These are phyloP conservation scores for Schizotus pectinicornis DNA, from an alignment of 2,888 invertebrate species.

Conservation along the genomic window DNA sequence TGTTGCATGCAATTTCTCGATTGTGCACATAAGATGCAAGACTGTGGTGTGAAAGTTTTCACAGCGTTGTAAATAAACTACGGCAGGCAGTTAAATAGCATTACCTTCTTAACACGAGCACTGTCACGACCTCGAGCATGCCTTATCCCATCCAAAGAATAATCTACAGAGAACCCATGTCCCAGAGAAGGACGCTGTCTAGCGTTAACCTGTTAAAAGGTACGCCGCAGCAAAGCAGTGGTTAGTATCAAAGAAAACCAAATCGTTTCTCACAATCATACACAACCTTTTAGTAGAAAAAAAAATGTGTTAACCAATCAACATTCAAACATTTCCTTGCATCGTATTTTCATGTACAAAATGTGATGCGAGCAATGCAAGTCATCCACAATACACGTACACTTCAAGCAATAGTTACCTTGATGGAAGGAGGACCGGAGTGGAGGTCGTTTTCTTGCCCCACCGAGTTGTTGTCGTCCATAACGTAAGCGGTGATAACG, in stretches of 20 bases:
- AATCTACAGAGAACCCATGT: conserved; percentile 60
- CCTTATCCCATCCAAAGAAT: conserved; percentile 60
- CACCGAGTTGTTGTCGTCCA: conserved; percentile 86
- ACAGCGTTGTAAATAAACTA: too few relatives aligned
- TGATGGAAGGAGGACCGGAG: conserved; percentile 80
- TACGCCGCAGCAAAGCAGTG: conserved; percentile 54
- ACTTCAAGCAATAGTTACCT: conserved; percentile 64
- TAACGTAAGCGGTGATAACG: conserved; percentile 74
- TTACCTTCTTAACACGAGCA: conserved; percentile 58
- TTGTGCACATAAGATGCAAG: background rate
- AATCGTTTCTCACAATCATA: background rate
- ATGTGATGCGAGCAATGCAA: background rate
- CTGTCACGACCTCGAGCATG: conserved; percentile 58
- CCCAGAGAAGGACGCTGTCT: conserved; percentile 58
- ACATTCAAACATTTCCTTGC: conserved; percentile 19
- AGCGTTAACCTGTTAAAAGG: conserved; percentile 58
- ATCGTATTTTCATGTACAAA: background rate
- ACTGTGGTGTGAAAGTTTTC: conserved; percentile 1
- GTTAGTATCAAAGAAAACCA: conserved; percentile 45
- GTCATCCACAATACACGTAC: conserved; percentile 6
- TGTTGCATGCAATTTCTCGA: background rate
- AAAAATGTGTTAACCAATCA: conserved; percentile 5
- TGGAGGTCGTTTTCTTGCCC: conserved; percentile 78
- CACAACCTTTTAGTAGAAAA: conserved; percentile 4
- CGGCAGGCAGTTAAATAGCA: conserved; percentile 35